Base-by-base conservation (phyloP, 2,888 invertebrate genomes). In the Agriopis marginaria region DNA sequence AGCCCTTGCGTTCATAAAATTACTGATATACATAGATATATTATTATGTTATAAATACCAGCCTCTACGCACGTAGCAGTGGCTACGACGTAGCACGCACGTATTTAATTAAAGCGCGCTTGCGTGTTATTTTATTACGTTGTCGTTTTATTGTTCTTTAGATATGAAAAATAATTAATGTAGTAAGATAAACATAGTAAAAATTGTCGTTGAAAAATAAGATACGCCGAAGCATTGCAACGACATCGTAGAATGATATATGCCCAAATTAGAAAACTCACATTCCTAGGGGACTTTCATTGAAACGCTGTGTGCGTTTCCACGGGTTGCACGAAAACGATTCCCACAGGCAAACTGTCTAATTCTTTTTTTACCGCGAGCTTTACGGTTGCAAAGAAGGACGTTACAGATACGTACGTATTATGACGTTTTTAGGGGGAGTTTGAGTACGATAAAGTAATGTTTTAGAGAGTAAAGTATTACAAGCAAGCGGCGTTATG, bases 61-160 rank as follows among this genome's bases (percentile, higher is more conserved):
- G 23, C 8, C 61, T 39, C 62, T 64, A 60, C 54, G 55, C 60
- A 64, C 68, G 68, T 69, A 69, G 64, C 64, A 56, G 32, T 61
- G 9, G 60, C 66, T 70, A 66, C 70, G 53, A 23, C 70, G 66
- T 62, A 66, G 66, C 70, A 66, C 70, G 62, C 70, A 66, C 70
- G 47, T 58, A 62, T 66, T 70, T 66, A 66, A 66, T 66, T 58
- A 66, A 32, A 51, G 5, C 12, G 49, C 40, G 40, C 23, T 45
- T 55, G 53, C 49, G 63, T 60, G 60, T 40, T 55, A 40, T 53
- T 63, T 54, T 67, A 62, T 45, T 60, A 68, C 39, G 32, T 56
- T 69, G 60, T 61, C 44, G 56, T 60, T 54, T 53, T 54, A 42
- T 54, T 49, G 6, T 49, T 14, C 0, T 50, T 39, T 53, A n/a